Conservation (phyloP, 2,888 invertebrate species). For the Nephrotoma guestfalica region DNA sequence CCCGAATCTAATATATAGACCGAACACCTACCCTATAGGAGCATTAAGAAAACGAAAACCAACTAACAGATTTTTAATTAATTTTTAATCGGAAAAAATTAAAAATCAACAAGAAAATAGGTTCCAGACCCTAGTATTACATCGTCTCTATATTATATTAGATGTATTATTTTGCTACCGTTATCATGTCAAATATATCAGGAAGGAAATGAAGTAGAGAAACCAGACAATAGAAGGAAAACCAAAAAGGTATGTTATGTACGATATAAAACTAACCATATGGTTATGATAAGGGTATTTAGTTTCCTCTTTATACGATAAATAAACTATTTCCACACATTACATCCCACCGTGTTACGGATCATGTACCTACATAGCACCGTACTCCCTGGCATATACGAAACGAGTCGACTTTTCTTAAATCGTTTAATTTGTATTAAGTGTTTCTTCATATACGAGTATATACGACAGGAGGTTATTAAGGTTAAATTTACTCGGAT, state of each 20-base stretch:
- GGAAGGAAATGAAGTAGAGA: background rate
- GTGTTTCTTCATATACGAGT: background rate
- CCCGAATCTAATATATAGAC: background rate
- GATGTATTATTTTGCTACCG: background rate
- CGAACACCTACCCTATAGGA: background rate
- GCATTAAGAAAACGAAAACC: too few species aligned
- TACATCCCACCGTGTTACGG: too few species aligned
- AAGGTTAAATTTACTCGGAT: background rate
- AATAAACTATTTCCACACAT: background rate
- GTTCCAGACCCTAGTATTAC: background rate
- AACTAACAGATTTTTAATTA: background rate
- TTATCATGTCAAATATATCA: background rate
- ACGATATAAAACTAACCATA: background rate
- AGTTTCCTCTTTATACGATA: background rate
- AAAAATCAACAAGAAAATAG: background rate
- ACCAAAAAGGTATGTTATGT: background rate
- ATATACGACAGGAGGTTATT: background rate
- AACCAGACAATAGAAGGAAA: background rate
- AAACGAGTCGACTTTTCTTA: background rate
- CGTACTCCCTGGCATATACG: background rate
- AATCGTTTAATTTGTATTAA: background rate
- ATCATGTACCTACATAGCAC: too few species aligned
- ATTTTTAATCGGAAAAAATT: background rate
- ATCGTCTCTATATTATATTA: background rate
- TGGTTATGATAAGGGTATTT: background rate